Evolutionary conservation across 2,888 invertebrate species (phyloP), one percentile per base, ranked within the genome.

Genomic region (Macrophya alboannulata): DNA sequence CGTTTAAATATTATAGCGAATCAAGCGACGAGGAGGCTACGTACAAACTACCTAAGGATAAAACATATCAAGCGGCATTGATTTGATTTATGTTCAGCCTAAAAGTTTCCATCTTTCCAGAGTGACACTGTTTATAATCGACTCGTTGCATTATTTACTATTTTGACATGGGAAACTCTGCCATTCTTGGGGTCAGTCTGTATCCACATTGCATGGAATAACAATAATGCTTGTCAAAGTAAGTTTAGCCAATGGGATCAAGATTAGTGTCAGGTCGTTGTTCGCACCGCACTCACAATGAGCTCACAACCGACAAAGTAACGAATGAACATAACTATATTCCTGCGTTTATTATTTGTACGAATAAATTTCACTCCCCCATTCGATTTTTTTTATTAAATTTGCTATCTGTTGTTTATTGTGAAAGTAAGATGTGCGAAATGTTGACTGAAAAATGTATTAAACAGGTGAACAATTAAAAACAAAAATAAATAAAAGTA

Each of bases 21-120:
- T 65, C 82, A 62, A 68, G 65, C 82, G 43, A 45, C 65, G 43
- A 82, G 21, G 68, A 21, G 65, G 31, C 62, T 82, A 77, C 77
- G 48, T 10, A 76, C 74, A 76, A 76, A 48, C 43, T 48, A 76
- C 48, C 74, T 37, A 43, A 76, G 48, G 77, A 77, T 77, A 55
- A 77, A 55, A 31, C n/a, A 77, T 77, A 31, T 31, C 37, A 55
- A 55, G 77, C 17, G 5, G 17, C 55, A 77, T 37, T 8, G 21
- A 77, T 77, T 37, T 77, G 40, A n/a, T 51, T 55, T 31, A 51
- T 55, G 21, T 55, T 45, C 45, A 43, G 45, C 45, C 45, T 21
- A 45, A 43, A 43, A 71, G 71, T n/a, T 40, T 71, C n/a, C 37
- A 40, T 71, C 71, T 62, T 74, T 45, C n/a, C 21, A 74, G 31